Conservation (phyloP, 1,140 invertebrate species). For the Melipona quadrifasciata region DNA sequence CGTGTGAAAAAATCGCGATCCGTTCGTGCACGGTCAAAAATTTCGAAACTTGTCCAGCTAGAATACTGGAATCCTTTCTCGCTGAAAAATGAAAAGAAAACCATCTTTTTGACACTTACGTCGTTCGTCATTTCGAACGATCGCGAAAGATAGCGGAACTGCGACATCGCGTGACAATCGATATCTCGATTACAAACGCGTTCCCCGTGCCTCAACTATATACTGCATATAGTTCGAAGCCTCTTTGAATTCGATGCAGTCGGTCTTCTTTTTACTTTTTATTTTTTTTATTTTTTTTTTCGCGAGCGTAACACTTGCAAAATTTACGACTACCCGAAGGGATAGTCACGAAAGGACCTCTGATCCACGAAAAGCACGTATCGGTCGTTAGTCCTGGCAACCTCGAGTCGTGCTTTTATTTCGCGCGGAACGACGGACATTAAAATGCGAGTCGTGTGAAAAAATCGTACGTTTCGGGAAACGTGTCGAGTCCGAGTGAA, state of each 20-base stretch:
- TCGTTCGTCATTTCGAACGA: neutral
- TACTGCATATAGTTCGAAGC: neutral
- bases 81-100: no score
- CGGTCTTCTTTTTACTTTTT: no score
- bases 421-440: neutral
- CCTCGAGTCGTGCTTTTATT: slow-evolving; percentile 19
- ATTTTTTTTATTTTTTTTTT: no score
- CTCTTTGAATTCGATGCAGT: neutral
- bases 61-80: no score
- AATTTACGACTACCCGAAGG: slow-evolving; percentile 16
- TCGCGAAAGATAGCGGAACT: neutral
- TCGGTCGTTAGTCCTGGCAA: slow-evolving; percentile 16
- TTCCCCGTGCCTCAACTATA: no score
- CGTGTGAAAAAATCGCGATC: no score
- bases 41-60: no score
- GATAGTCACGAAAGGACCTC: neutral
- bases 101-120: neutral
- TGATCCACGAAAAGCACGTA: slow-evolving; percentile 23
- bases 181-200: neutral
- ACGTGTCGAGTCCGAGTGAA: neutral
- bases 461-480: neutral
- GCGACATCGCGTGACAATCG: neutral
- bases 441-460: neutral
- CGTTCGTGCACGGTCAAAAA: no score
- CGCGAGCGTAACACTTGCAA: slow-evolving; percentile 4